Percentiles rank a stretch among this genome's conserved stretches.
These are phyloP conservation scores for Ceratotherium simum DNA, from an alignment of 2,113 vertebrate species.

Conservation along the genomic window DNA sequence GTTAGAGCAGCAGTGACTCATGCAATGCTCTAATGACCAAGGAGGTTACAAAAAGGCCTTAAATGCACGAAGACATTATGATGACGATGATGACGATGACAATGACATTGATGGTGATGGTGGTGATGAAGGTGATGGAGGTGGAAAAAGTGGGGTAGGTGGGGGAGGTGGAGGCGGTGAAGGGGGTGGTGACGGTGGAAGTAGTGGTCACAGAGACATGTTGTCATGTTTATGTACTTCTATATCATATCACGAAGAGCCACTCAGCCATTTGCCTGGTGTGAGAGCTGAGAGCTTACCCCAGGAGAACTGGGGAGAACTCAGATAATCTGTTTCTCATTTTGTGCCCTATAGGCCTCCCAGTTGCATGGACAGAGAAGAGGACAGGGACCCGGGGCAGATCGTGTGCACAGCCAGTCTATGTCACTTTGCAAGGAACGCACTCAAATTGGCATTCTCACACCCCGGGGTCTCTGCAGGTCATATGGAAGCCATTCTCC, in stretches of 20 bases:
- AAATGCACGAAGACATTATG: not conserved
- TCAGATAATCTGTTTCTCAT: not conserved
- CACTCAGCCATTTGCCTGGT: not conserved
- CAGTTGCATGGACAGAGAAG: not conserved
- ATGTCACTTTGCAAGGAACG: not conserved
- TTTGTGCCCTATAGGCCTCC: not conserved
- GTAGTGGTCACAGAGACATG: fast-evolving
- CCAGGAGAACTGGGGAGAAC: not conserved
- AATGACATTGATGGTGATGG: fast-evolving
- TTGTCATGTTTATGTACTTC: not conserved
- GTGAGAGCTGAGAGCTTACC: not conserved
- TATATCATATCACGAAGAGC: not conserved
- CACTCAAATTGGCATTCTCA: not conserved
- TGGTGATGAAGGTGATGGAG: not conserved
- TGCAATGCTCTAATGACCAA: not conserved
- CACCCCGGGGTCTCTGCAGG: fast-evolving
- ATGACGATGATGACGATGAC: not conserved
- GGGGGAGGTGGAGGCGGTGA: not conserved
- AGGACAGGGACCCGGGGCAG: not conserved
- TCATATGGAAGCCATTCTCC: not conserved
- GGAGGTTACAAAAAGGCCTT: not conserved
- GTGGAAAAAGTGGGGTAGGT: too few species aligned
- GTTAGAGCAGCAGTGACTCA: not conserved
- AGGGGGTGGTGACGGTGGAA: too few species aligned
- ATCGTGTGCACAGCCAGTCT: not conserved